Base-by-base conservation (phyloP, 2,797 vertebrate species). In the Sebastes vulpes region DNA sequence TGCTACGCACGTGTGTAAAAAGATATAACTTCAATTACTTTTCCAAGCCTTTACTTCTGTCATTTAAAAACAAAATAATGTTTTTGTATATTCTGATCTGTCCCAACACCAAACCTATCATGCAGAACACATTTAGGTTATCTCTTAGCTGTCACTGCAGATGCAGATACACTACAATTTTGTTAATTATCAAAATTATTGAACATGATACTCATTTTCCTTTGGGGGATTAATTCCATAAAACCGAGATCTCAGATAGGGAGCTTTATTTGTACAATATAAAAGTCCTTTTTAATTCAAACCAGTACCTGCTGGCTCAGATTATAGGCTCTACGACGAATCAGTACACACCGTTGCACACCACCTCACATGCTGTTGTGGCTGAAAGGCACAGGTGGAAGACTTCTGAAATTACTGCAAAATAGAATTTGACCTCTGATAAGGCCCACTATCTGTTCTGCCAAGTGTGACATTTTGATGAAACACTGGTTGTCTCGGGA, bases 391-490 rank as follows among this genome's bases (percentile, higher is more conserved):
- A 76, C 73, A 75, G 78, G 73, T 84, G 81, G 85, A 84, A 86
- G 73, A 70, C 73, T 85, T 65, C 50, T 79, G 87, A 92, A 90
- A 90, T 86, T 29, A 82, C 81, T 54, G 72, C 77, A 79, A 90
- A 85, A 89, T 79, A 72, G 79, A 91, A 79, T 89, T 77, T 88
- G 86, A 90, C 89, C 89, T 85, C 57, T 58, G 80, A 92, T 91
- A 91, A 83, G 75, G 54, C 54, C 50, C 35, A 28, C 84, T 85
- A 84, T 90, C 85, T 87, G n/a, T 57, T 80, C 86, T 65, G 81
- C 86, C 84, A 69, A 75, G 82, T 87, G 87, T 90, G 90, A 92
- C 87, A 92, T 92, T 90, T 90, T 89, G 81, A 92, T 91, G 86
- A 87, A 75, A 88, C 6, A 53, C 80, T 69, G 78, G 76, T 80